Percentiles rank a stretch among this genome's conserved stretches.
Evolutionary conservation across 2,888 invertebrate genomes (phyloP).

Genomic region (Plagodis dolabraria): DNA sequence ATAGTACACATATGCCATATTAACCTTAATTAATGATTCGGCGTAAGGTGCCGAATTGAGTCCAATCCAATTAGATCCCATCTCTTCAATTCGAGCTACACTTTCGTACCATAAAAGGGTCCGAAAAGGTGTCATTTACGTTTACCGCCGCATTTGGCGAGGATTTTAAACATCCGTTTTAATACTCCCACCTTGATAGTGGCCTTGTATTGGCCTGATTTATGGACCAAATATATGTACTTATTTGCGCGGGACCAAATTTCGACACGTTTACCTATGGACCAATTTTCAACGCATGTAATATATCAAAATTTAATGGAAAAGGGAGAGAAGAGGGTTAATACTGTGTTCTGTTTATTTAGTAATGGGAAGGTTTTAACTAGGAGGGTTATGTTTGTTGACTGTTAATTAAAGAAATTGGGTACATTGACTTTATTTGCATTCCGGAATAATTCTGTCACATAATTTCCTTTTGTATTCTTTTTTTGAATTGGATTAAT

Average conservation of each 20-base stretch:
- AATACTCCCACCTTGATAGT: constrained; percentile 34
- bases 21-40: too few relatives aligned
- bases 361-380: constrained; percentile 16
- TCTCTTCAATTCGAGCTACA: constrained; percentile 12
- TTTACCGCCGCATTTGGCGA: constrained; percentile 31
- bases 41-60: background rate
- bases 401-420: background rate
- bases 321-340: constrained; percentile 31
- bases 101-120: constrained; percentile 25
- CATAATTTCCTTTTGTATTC: background rate
- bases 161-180: constrained; percentile 40
- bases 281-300: constrained; percentile 34
- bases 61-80: constrained; percentile 5
- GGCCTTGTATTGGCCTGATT: constrained; percentile 34
- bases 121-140: constrained; percentile 30
- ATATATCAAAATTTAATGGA: constrained; percentile 32
- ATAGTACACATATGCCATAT: too few relatives aligned
- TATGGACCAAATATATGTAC: constrained; percentile 19
- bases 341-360: constrained; percentile 30
- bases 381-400: constrained; percentile 18
- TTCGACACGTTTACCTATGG: constrained; percentile 19
- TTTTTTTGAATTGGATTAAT: too few relatives aligned
- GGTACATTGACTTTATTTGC: background rate
- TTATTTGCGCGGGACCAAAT: constrained; percentile 11
- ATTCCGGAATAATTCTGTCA: background rate